Conservation (phyloP, 2,888 invertebrate genomes). For the Polydrusus cervinus region DNA sequence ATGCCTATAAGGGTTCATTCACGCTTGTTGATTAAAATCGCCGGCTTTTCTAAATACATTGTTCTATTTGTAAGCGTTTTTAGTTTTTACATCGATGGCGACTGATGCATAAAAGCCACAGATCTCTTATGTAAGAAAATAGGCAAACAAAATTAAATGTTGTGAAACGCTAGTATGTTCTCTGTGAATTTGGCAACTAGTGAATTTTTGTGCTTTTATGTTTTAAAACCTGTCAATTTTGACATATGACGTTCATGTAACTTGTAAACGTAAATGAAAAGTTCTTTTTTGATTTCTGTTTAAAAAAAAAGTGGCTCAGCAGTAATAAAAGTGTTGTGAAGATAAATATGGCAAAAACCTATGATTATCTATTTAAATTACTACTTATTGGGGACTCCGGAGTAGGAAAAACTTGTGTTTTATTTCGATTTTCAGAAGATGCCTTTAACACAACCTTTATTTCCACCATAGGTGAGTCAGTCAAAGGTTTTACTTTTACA, state of each 20-base stretch:
- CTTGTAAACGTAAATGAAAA: constrained; percentile 49
- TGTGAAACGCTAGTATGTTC: too few species aligned
- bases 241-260: constrained; percentile 42
- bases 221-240: constrained; percentile 8
- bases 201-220: neutral
- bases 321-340: constrained; percentile 25
- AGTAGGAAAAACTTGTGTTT: constrained; percentile 95
- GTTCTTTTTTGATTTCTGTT: constrained; percentile 33
- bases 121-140: neutral
- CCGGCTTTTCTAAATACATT: too few species aligned
- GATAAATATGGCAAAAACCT: constrained; percentile 89
- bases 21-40: too few species aligned
- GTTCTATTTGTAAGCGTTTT: too few species aligned
- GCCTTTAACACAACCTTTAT: constrained; percentile 96
- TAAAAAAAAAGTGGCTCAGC: constrained; percentile 28
- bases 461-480: constrained; percentile 91
- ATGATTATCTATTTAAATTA: constrained; percentile 94
- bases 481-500: constrained; percentile 30
- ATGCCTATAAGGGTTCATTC: neutral
- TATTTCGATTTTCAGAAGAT: constrained; percentile 96
- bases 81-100: too few species aligned
- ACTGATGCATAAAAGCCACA: too few species aligned
- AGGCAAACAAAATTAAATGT: constrained; percentile 24
- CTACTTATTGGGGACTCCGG: constrained; percentile 95
- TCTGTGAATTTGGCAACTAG: neutral